phyloP scores from a whole-genome alignment of 2,113 vertebrate genomes.

The Rafetus swinhoei region DNA sequence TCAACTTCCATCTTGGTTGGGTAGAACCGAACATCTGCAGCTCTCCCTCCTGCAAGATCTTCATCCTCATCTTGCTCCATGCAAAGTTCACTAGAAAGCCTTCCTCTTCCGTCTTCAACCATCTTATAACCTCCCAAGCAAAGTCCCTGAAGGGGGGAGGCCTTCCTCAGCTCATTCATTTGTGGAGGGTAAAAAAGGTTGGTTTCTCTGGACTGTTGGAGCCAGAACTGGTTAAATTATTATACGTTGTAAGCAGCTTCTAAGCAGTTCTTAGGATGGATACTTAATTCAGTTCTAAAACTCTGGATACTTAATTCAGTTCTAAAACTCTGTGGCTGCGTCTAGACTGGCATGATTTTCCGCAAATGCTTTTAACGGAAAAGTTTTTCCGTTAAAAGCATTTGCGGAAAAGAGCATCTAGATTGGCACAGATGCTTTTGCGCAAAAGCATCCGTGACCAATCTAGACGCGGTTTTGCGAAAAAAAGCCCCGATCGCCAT shows the following conservation, averaged over 20 bases:
- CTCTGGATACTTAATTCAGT: no score
- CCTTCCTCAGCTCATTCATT: background rate
- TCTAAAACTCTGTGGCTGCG: no score
- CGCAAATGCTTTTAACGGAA: no score
- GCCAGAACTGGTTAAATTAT: background rate
- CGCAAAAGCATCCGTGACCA: no score
- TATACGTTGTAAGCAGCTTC: background rate
- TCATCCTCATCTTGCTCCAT: background rate
- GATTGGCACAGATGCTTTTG: no score
- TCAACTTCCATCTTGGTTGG: background rate
- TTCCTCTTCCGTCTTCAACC: background rate
- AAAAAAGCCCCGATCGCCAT: no score
- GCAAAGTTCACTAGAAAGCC: background rate
- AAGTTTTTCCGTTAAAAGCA: no score
- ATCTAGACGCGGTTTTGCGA: no score
- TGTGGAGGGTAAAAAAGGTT: background rate
- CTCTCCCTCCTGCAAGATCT: background rate
- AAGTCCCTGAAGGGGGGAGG: background rate
- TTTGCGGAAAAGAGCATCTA: no score
- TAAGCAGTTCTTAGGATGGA: background rate
- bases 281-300: no score
- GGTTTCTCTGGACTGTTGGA: background rate
- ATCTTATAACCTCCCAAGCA: background rate
- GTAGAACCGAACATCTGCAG: background rate
- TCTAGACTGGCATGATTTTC: no score